These are phyloP conservation scores for Nomada flava DNA, from an alignment of 2,888 invertebrate species.

Conservation along the genomic window DNA sequence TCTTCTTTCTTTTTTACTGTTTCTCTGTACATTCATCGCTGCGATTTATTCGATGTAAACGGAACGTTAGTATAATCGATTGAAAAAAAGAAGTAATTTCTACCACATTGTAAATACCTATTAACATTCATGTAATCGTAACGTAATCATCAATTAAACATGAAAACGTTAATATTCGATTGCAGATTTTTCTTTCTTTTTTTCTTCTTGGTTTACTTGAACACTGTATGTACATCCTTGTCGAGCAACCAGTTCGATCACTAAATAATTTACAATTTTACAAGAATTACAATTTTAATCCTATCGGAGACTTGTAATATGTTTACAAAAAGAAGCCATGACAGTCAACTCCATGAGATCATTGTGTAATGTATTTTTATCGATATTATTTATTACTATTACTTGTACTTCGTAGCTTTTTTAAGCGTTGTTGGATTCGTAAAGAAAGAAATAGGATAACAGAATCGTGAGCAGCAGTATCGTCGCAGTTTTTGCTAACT, in stretches of 20 bases:
- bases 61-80: slow-evolving; percentile 11
- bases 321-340: slow-evolving; percentile 50
- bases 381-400: slow-evolving; percentile 57
- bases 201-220: neutral
- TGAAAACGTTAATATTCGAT: slow-evolving; percentile 20
- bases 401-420: slow-evolving; percentile 54
- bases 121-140: slow-evolving; percentile 29
- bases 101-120: slow-evolving; percentile 45
- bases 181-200: slow-evolving; percentile 9
- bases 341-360: slow-evolving; percentile 44
- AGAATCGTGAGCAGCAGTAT: slow-evolving; percentile 30
- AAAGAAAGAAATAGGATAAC: neutral
- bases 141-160: slow-evolving; percentile 20
- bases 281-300: slow-evolving; percentile 32
- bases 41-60: slow-evolving; percentile 18
- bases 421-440: slow-evolving; percentile 19
- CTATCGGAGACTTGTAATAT: slow-evolving; percentile 27
- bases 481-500: slow-evolving; percentile 39
- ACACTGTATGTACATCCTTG: slow-evolving; percentile 8
- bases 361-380: slow-evolving; percentile 45
- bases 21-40: slow-evolving; percentile 21
- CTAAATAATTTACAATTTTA: slow-evolving; percentile 29
- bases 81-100: slow-evolving; percentile 21
- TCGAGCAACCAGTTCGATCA: neutral
- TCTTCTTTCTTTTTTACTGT: slow-evolving; percentile 1